Base-by-base conservation (phyloP, 2,113 vertebrate species). In the Hypocryptadius cinnamomeus region DNA sequence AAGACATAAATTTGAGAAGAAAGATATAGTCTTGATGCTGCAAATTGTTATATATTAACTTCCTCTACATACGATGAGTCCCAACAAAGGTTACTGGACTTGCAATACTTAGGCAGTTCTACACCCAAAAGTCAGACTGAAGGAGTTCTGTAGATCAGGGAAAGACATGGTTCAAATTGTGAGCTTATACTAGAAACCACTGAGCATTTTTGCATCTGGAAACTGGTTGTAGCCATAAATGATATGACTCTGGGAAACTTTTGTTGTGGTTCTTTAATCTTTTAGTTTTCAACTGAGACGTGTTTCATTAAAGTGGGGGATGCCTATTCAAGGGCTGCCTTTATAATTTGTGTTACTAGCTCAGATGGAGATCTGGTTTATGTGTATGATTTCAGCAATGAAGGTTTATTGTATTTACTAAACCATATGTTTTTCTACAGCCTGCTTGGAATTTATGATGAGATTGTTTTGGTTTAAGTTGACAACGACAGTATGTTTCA, bases 291-390 rank as follows among this genome's bases (percentile, higher is more conserved):
- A 94, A 87, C 71, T 79, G 84, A 94, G 97, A 97, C 87, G 96
- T 97, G 97, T 97, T 98, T 97, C 97, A 97, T 97, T 98, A 97
- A 96, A 97, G 87, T 91, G 70, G 87, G 60, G 83, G 88, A 93
- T 95, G 95, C 45, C 93, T 97, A 91, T 96, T 97, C 95, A 88
- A 95, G 82, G 82, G 33, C 79, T 97, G 93, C 93, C 91, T 97
- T 94, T 95, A 92, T 94, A 96, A 95, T 97, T 94, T 91, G 78
- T 91, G 87, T 94, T 96, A 82, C 90, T 95, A 51, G 79, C 89
- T 96, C 82, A 91, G 93, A 97, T 80, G 60, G 93, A 85, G 96
- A 96, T 97, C 97, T 97, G 97, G 89, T 97, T 97, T 95, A 94
- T 96, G 87, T 95, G 95, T 59, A 93, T 71, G 83, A 88, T 79